Percentiles rank a stretch among this genome's conserved stretches.
phyloP scores from a whole-genome alignment of 2,113 vertebrate genomes.

The Aptenodytes forsteri region DNA sequence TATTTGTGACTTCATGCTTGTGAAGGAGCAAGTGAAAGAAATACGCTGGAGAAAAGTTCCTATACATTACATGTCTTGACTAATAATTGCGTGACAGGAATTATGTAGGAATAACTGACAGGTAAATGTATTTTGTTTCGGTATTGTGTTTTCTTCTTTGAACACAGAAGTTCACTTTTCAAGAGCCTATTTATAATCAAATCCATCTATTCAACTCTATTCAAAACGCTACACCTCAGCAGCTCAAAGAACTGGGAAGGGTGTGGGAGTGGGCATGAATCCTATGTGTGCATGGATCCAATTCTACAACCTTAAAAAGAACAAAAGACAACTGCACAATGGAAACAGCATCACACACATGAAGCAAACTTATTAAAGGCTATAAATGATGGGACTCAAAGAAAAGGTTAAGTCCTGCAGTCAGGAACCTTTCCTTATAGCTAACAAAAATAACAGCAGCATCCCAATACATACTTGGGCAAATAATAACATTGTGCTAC shows the following conservation, averaged over 20 bases:
- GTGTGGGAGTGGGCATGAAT: conserved; percentile 31
- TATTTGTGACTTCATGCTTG: neutral
- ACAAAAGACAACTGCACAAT: conserved; percentile 5
- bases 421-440: neutral
- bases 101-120: conserved; percentile 48
- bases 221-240: conserved; percentile 29
- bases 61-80: conserved; percentile 9
- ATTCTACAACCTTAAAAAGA: neutral
- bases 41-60: neutral
- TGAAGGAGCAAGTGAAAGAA: neutral
- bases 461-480: neutral
- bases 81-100: conserved; percentile 32
- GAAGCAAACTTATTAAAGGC: neutral
- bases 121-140: conserved; percentile 46
- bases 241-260: neutral
- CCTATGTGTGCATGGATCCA: neutral
- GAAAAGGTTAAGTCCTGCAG: neutral
- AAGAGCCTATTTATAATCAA: conserved; percentile 44
- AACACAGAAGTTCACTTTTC: conserved; percentile 50
- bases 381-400: neutral
- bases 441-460: neutral
- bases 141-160: conserved; percentile 31
- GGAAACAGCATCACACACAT: neutral
- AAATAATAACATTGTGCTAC: neutral
- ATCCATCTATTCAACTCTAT: conserved; percentile 21